phyloP scores from a whole-genome alignment of 2,888 invertebrate genomes.

The Agrotis ipsilon region DNA sequence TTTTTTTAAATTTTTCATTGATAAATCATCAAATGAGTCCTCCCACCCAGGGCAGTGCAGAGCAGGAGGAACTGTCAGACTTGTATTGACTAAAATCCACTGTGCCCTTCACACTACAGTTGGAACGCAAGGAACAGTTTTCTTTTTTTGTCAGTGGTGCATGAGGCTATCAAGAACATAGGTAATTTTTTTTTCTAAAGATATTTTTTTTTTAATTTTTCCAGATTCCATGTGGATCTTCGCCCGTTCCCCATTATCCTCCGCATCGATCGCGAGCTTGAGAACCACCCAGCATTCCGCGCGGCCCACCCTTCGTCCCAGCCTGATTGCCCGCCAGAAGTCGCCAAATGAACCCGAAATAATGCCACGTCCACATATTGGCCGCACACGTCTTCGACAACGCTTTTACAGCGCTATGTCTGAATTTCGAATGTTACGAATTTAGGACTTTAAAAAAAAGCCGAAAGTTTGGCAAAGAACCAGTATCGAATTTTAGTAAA shows the following conservation, averaged over 20 bases:
- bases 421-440: constrained; percentile 32
- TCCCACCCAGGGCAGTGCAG: too few relatives aligned
- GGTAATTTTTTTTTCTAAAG: neutral
- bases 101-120: too few relatives aligned
- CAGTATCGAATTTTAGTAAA: constrained; percentile 37
- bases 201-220: constrained; percentile 47
- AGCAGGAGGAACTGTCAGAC: too few relatives aligned
- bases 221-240: constrained; percentile 97
- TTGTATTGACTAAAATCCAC: too few relatives aligned
- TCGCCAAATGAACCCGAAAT: constrained; percentile 91
- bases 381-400: constrained; percentile 42
- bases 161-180: neutral
- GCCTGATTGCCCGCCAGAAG: constrained; percentile 98
- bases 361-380: constrained; percentile 53
- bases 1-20: too few relatives aligned
- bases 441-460: neutral
- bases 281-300: constrained; percentile 97
- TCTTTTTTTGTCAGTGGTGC: too few relatives aligned
- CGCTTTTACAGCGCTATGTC: constrained; percentile 40
- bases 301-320: constrained; percentile 97
- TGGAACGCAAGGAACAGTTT: neutral
- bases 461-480: constrained; percentile 12
- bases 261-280: constrained; percentile 96
- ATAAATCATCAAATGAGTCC: too few relatives aligned
- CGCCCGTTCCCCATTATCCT: constrained; percentile 97